Conservation (phyloP, 1,140 invertebrate genomes). For the Cylas formicarius region DNA sequence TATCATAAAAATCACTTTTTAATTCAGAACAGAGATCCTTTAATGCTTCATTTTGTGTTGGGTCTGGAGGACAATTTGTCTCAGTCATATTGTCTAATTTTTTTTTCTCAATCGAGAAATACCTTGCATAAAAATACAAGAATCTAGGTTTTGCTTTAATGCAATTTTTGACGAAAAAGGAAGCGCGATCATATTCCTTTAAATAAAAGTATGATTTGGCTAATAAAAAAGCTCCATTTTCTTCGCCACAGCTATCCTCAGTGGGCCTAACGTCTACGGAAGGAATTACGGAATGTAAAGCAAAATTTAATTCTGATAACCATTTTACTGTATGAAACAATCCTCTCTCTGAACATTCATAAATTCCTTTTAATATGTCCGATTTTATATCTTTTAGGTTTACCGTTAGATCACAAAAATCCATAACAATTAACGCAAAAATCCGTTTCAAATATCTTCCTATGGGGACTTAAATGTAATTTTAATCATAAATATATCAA, state of each 20-base stretch:
- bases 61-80: slow-evolving; percentile 60
- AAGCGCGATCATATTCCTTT: slow-evolving; percentile 86
- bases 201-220: slow-evolving; percentile 88
- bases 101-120: slow-evolving; percentile 84
- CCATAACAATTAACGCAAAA: too few species aligned
- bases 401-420: slow-evolving; percentile 41
- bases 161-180: slow-evolving; percentile 72
- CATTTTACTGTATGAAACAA: slow-evolving; percentile 71
- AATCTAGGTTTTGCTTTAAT: slow-evolving; percentile 61
- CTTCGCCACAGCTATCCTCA: slow-evolving; percentile 45
- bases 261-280: slow-evolving; percentile 40
- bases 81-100: slow-evolving; percentile 78
- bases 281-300: slow-evolving; percentile 57
- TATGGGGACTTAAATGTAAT: too few species aligned
- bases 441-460: too few species aligned
- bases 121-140: slow-evolving; percentile 76
- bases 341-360: slow-evolving; percentile 63
- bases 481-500: too few species aligned
- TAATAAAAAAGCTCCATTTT: slow-evolving; percentile 67
- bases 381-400: slow-evolving; percentile 56
- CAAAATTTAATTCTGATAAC: slow-evolving; percentile 76
- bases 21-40: slow-evolving; percentile 50
- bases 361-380: slow-evolving; percentile 59
- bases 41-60: slow-evolving; percentile 50
- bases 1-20: slow-evolving; percentile 51